Evolutionary conservation across 2,888 invertebrate genomes (phyloP), one percentile per base, ranked within the genome.

Genomic region (Drosophila pegasa): DNA sequence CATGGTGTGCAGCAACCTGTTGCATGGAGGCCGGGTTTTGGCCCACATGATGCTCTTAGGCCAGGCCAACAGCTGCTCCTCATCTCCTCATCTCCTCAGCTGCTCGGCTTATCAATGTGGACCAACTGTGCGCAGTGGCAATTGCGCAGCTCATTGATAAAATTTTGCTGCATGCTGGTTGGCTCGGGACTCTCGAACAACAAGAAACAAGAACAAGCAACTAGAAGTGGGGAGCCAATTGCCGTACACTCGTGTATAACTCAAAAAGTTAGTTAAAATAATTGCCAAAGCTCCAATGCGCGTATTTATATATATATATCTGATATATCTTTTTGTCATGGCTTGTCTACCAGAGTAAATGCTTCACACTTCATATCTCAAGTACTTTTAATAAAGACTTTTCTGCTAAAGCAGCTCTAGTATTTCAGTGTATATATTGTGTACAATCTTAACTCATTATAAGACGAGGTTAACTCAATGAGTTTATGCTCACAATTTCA

Each of bases 1-100:
- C 89, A 54, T 16, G 14, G 37, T 29, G 40, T 47, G 50, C 72
- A 56, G 50, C 63, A 50, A 83, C 87, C 70, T 83, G 83, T 86
- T 75, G 86, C 43, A 27, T 8, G 2, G 51, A 38, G 22, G 9
- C 29, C 7, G 35, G 51, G 41, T 25, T 45, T 22, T 12, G 10
- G 10, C 18, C 3, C 5, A 3, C 10, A n/a, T 43, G 25, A 3
- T 43, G 25, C 25, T 56, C 16, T 18, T 18, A 29, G 43, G 16
- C 14, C 6, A 70, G 35, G 55, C n/a, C 14, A 43, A 14, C 43
- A 25, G 29, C 48, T 33, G 48, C 18, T 18, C 12, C 18, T 18
- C 12, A 25, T 10, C 27, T 45, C 16, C 18, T 29, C 29, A 12
- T 14, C 31, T n/a, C 22, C 14, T 50, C 31, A n/a, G 22, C 16